Conservation (phyloP, 2,113 vertebrate genomes). For the Cochlearius cochlearius region DNA sequence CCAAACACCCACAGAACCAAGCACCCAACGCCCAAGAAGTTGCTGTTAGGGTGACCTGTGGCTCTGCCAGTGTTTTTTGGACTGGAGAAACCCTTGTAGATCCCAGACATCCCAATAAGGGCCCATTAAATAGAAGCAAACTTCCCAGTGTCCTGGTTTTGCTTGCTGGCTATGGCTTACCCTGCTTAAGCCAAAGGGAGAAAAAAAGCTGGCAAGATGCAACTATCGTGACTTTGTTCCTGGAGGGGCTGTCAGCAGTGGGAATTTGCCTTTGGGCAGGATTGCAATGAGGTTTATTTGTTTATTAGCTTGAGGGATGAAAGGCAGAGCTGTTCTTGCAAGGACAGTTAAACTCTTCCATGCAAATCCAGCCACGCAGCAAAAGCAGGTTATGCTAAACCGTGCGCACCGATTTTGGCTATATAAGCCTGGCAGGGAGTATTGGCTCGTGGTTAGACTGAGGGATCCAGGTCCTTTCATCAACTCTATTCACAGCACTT, state of each 20-base stretch:
- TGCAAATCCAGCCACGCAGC: not conserved
- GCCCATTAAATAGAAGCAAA: not conserved
- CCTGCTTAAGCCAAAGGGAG: not conserved
- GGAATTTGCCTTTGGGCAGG: not conserved
- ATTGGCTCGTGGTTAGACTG: accelerated
- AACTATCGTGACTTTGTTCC: not conserved
- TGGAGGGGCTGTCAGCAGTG: not conserved
- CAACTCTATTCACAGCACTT: not conserved
- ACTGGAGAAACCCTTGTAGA: not conserved
- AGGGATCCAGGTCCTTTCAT: not conserved
- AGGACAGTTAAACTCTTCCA: not conserved
- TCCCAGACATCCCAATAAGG: not conserved
- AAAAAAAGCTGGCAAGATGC: not conserved
- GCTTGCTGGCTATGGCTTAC: not conserved
- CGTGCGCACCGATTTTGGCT: not conserved
- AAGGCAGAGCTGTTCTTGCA: not conserved
- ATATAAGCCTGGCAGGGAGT: not conserved
- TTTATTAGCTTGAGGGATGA: not conserved
- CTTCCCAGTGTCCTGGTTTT: not conserved
- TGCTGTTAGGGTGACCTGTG: not conserved
- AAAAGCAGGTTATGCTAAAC: not conserved
- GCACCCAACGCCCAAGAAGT: not conserved
- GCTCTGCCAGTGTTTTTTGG: not conserved
- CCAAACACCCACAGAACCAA: not conserved
- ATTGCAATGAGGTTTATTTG: not conserved